Evolutionary conservation across 2,113 vertebrate species (phyloP), one percentile per base, ranked within the genome.

Genomic region (Pseudorectes ferrugineus): DNA sequence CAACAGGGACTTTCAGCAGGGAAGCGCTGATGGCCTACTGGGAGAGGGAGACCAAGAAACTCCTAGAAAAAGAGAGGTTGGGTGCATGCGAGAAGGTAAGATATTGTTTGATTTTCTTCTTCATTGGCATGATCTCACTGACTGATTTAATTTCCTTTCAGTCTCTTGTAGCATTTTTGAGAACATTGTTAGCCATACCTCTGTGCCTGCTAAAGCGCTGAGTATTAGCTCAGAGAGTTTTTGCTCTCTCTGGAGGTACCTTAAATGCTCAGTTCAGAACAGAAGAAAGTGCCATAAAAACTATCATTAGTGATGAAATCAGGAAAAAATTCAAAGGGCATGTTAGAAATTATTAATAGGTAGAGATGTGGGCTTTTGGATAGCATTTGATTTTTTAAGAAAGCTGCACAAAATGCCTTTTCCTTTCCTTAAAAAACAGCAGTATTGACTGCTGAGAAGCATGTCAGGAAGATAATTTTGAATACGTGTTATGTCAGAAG

Each of bases 21-120:
- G 99, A 99, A 88, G 98, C 99, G 0, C 97, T 99, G 81, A 98
- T 99, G 98, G 99, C 99, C 91, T 99, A 99, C 58, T 99, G 99
- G 99, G 99, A 99, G 97, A 99, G 98, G 18, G 99, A 99, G 97
- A 99, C 99, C 13, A 98, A 92, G 24, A 99, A 98, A 96, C 97
- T 99, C 68, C 95, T 99, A 87, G 99, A 99, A 94, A 98, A 99
- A 79, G 99, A 99, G 96, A 98, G 98, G 43, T 45, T 98, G 93
- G 98, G 98, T 61, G 92, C 97, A 0, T 97, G 96, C 1, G 97
- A 97, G 75, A 98, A 98, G 98, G 98, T 98, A 97, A 95, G 97
- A 52, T 11, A 4, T 38, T 6, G 14, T 10, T 43, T 74, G 4
- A 23, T 33, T 21, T 74, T 77, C 9, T 57, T 52, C 49, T 80